Conservation (phyloP, 2,888 invertebrate species). For the Campopleginae sp. region DNA sequence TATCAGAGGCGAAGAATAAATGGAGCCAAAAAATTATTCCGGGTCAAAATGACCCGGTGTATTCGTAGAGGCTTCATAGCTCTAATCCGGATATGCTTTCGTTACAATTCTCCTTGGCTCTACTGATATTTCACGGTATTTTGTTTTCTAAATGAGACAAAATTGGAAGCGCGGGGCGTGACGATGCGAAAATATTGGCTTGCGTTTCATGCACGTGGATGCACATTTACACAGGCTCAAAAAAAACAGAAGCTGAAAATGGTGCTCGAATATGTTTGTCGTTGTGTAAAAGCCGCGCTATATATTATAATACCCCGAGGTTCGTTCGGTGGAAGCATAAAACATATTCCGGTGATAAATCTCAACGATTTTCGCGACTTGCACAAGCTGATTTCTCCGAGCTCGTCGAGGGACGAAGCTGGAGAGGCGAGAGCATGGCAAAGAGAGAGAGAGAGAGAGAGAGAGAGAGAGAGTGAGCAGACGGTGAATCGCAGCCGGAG, state of each 20-base stretch:
- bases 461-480: background rate
- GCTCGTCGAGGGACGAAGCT: conserved; percentile 31
- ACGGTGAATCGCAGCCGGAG: background rate
- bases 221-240: conserved; percentile 5
- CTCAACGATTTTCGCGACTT: conserved; percentile 60
- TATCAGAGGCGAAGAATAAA: background rate
- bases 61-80: background rate
- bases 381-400: conserved; percentile 63
- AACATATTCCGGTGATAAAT: conserved; percentile 67
- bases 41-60: background rate
- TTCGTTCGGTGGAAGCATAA: conserved; percentile 59
- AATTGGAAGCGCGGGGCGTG: background rate
- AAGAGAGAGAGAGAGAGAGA: conserved; percentile 2
- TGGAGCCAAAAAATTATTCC: background rate
- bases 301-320: conserved; percentile 41
- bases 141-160: conserved; percentile 5
- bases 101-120: background rate
- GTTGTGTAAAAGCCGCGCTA: background rate
- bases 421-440: too few species aligned
- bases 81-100: background rate
- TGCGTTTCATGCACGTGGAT: conserved; percentile 8
- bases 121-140: background rate
- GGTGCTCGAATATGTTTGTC: background rate
- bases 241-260: background rate
- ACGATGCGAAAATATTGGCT: conserved; percentile 22